phyloP scores from a whole-genome alignment of 1,140 invertebrate species.

The Ephestia elutella region DNA sequence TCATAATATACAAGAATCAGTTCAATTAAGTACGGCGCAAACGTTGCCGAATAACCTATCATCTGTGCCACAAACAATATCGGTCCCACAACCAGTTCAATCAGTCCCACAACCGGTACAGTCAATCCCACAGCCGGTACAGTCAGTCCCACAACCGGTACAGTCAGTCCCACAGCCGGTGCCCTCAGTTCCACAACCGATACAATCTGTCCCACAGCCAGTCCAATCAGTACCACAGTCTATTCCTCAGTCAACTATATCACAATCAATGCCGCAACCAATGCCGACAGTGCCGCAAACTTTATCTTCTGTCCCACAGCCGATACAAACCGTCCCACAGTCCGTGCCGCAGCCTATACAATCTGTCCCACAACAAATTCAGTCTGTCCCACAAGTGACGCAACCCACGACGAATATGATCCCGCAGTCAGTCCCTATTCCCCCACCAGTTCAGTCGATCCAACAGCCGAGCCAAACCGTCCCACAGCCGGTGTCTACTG shows the following conservation, averaged over 20 bases:
- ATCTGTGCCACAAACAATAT: conserved; percentile 25
- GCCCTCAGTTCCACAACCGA: conserved; percentile 18
- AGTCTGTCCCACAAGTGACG: conserved; percentile 31
- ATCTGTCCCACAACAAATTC: conserved; percentile 14
- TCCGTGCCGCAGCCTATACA: conserved; percentile 1
- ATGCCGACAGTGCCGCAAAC: conserved; percentile 11
- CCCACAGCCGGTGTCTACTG: conserved; percentile 12
- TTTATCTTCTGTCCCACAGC: conserved; percentile 13
- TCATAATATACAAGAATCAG: conserved; percentile 24
- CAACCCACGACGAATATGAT: background rate
- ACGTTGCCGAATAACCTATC: conserved; percentile 21
- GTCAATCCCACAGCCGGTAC: conserved; percentile 12
- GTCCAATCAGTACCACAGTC: conserved; percentile 12
- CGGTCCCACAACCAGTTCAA: conserved; percentile 18
- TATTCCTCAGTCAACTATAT: conserved; percentile 11
- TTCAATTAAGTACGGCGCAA: conserved; percentile 28
- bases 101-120: conserved; percentile 20
- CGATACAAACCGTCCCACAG: conserved; percentile 10
- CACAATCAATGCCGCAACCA: conserved; percentile 3
- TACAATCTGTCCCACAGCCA: conserved; percentile 13
- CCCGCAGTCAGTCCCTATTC: background rate
- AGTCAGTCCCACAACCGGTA: conserved; percentile 18
- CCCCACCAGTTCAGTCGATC: background rate
- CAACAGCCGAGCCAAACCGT: conserved; percentile 12
- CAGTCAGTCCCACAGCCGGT: conserved; percentile 17